A percentile compares a stretch with the other conserved stretches of the same genome.
These are phyloP conservation scores for Myathropa florea DNA, from an alignment of 2,888 invertebrate species.

Conservation along the genomic window DNA sequence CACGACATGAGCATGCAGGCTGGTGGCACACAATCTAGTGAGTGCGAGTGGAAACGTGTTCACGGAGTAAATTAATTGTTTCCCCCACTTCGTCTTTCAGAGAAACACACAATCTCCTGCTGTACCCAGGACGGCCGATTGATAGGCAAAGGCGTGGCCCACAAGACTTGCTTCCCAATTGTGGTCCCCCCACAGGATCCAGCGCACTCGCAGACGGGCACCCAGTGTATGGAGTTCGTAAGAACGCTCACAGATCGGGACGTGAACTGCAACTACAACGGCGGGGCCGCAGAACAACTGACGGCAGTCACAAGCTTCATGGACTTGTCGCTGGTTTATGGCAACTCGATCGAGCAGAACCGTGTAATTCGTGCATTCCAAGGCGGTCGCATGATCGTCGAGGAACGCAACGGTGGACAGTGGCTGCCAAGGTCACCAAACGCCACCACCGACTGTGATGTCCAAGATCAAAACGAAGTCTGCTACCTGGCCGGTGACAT, in stretches of 20 bases:
- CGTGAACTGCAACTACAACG: constrained; percentile 83
- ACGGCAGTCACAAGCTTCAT: constrained; percentile 81
- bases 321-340: constrained; percentile 91
- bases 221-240: constrained; percentile 86
- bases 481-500: constrained; percentile 88
- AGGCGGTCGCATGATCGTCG: constrained; percentile 86
- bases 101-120: constrained; percentile 83
- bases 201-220: constrained; percentile 82
- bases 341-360: constrained; percentile 86
- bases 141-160: constrained; percentile 79
- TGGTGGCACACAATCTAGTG: constrained; percentile 86
- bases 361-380: constrained; percentile 85
- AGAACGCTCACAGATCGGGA: constrained; percentile 86
- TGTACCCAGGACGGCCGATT: constrained; percentile 84
- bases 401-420: constrained; percentile 84
- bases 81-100: constrained; percentile 76
- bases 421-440: constrained; percentile 88
- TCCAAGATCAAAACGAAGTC: constrained; percentile 84
- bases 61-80: constrained; percentile 5
- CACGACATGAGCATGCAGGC: constrained; percentile 83
- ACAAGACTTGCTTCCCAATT: constrained; percentile 82
- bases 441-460: constrained; percentile 86
- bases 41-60: constrained; percentile 76
- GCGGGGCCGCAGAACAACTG: constrained; percentile 85
- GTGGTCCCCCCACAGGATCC: constrained; percentile 84